Conservation (phyloP, 2,113 vertebrate genomes). For the Cyanistes caeruleus region DNA sequence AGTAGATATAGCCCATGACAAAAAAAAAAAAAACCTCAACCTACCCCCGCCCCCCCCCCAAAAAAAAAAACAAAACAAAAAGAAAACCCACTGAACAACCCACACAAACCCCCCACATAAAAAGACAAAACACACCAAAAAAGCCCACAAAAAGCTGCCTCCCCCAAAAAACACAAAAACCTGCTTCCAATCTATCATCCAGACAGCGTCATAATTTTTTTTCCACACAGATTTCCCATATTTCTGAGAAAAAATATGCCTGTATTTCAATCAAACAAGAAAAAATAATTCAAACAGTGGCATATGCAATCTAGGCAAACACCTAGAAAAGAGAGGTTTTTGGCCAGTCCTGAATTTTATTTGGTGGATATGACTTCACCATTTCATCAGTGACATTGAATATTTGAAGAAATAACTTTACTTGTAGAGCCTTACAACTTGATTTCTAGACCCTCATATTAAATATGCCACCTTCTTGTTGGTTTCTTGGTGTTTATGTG, state of each 20-base stretch:
- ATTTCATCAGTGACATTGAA: not conserved
- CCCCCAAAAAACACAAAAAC: not conserved
- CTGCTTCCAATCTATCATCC: not conserved
- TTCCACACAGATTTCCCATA: accelerated
- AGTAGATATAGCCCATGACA: not conserved
- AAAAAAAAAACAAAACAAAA: too few species aligned
- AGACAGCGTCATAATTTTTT: not conserved
- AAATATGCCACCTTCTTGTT: not conserved
- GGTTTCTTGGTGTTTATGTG: not conserved
- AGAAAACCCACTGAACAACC: not conserved
- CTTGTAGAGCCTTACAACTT: not conserved
- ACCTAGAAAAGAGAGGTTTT: not conserved
- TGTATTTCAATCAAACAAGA: not conserved
- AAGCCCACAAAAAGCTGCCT: accelerated
- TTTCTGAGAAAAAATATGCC: not conserved
- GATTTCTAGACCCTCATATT: not conserved
- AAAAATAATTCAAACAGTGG: not conserved
- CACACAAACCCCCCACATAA: too few species aligned
- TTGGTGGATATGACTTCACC: not conserved
- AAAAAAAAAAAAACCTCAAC: too few species aligned
- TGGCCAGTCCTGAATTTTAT: not conserved
- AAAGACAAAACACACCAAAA: not conserved
- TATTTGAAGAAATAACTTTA: not conserved
- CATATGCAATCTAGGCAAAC: not conserved
- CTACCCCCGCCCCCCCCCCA: too few species aligned